Base-by-base conservation (phyloP, 1,140 invertebrate genomes). In the Dufourea novaeangliae region DNA sequence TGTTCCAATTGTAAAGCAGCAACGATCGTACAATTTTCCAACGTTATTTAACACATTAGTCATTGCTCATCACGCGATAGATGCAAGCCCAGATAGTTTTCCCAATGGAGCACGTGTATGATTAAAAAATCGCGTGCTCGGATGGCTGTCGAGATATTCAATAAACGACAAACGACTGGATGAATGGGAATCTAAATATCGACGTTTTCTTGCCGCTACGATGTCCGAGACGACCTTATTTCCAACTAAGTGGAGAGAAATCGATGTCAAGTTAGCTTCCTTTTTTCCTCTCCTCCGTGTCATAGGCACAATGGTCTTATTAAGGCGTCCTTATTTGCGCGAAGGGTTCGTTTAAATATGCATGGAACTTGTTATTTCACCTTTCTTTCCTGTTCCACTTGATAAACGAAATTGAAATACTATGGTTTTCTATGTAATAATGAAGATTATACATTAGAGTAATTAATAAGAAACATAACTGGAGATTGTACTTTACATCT, bases 131-230 rank as follows among this genome's bases (percentile, higher is more conserved):
- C 17, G 41, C 20, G 39, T 63, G 27, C 46, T 41, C 22, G 41
- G 20, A 61, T 22, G 25, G 32, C 34, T 20, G 41, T 78, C 37
- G 41, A 61, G 32, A 54, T 62, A 52, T 72, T 68, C 68, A 41
- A 63, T 63, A 66, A 79, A 71, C 50, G 61, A 67, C 61, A 37
- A 62, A 50, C 56, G 39, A 68, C 22, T 57, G 27, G 62, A 67
- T 74, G 72, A 74, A 74, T 56, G 37, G 25, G 64, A 69, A 76
- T 76, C 52, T 69, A 50, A 76, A 59, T 76, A 76, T 61, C 73
- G 52, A 29, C 22, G 29, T 56, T 67, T 73, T 54, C 69, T 71
- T 50, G 56, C 32, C 29, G 46, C 44, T 20, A 5, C 50, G 50
- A 27, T 73, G 71, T 74, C 62, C 62, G 50, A 56, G 12, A 10